phyloP scores from a whole-genome alignment of 1,140 invertebrate species.

The Panagrolaimus sp. region DNA sequence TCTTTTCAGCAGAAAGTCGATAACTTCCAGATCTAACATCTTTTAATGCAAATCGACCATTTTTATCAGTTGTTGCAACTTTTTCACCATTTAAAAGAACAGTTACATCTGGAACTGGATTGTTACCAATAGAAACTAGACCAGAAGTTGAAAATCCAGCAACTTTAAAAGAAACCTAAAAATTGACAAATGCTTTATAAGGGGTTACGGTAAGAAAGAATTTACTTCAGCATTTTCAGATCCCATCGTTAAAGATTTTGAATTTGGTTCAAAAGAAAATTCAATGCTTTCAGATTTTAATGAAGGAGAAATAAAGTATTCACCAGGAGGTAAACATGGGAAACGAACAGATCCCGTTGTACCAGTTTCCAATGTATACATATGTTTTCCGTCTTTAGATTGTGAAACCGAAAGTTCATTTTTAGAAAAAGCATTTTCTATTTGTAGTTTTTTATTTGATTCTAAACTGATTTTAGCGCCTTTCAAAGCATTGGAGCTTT shows the following conservation, averaged over 20 bases:
- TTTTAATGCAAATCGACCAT: not conserved
- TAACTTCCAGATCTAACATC: not conserved
- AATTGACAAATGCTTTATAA: too few relatives aligned
- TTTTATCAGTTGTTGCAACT: not conserved
- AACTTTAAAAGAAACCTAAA: not conserved
- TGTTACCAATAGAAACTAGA: not conserved
- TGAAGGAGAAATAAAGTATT: not conserved
- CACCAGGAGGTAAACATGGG: conserved; percentile 2
- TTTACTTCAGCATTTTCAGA: conserved; percentile 3
- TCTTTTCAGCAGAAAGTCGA: not conserved
- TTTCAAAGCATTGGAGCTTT: not conserved
- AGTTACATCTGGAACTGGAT: not conserved
- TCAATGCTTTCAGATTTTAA: not conserved
- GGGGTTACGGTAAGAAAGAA: too few relatives aligned
- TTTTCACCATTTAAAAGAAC: conserved; percentile 1
- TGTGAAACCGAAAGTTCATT: not conserved
- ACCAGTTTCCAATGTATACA: not conserved
- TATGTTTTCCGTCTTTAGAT: not conserved
- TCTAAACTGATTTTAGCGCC: not conserved
- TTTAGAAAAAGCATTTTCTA: not conserved
- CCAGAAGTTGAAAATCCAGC: not conserved
- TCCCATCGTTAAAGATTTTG: not conserved
- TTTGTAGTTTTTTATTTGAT: not conserved
- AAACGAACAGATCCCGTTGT: not conserved
- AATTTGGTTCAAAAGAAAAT: conserved; percentile 6